A percentile compares a stretch with the other conserved stretches of the same genome.
These are phyloP conservation scores for Drosophila cardini DNA, from an alignment of 1,140 invertebrate genomes.

Conservation along the genomic window DNA sequence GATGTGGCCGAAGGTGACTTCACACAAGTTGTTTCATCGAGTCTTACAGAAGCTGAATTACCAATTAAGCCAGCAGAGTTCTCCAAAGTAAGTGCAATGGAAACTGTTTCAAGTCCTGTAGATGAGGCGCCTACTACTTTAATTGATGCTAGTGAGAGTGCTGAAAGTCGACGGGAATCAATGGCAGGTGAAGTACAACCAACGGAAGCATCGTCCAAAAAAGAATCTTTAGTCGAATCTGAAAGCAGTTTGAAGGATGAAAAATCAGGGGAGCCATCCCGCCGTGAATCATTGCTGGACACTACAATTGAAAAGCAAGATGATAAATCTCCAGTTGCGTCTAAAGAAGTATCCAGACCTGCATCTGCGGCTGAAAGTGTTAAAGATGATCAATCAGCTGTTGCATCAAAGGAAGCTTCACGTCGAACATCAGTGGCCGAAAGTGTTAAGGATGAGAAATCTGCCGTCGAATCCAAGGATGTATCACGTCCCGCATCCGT, in stretches of 20 bases:
- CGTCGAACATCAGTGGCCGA: constrained; percentile 51
- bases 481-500: constrained; percentile 30
- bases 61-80: constrained; percentile 40
- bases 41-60: neutral
- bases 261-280: constrained; percentile 21
- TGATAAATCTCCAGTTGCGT: constrained; percentile 13
- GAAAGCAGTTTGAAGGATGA: constrained; percentile 17
- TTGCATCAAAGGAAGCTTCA: constrained; percentile 56
- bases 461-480: constrained; percentile 11
- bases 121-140: neutral
- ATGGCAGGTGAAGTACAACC: too few species aligned
- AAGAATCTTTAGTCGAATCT: constrained; percentile 23
- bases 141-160: too few species aligned
- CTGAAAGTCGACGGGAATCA: too few species aligned
- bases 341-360: constrained; percentile 38
- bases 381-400: constrained; percentile 45
- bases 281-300: constrained; percentile 21
- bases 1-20: constrained; percentile 34
- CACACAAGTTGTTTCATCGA: neutral
- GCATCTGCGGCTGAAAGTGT: constrained; percentile 31
- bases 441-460: constrained; percentile 44
- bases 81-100: constrained; percentile 2
- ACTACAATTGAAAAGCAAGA: constrained; percentile 2
- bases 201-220: constrained; percentile 2
- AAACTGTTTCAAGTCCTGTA: constrained; percentile 26